phyloP scores from a whole-genome alignment of 2,113 vertebrate genomes.

The Herpetotheres cachinnans region DNA sequence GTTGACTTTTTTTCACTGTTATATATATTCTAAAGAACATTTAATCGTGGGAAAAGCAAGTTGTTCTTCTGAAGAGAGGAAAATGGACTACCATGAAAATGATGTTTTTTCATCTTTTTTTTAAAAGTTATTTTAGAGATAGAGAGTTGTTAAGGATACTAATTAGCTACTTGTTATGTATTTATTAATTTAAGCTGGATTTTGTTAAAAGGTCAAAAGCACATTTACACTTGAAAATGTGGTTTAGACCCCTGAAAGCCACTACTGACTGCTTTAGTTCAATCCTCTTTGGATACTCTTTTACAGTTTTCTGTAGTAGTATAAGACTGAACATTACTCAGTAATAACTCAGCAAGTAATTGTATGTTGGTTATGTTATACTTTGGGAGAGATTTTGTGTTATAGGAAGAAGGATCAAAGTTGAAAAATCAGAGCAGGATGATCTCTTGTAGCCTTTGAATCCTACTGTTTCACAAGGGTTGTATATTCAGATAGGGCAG shows the following conservation, averaged over 20 bases:
- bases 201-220: neutral
- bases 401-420: neutral
- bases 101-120: neutral
- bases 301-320: neutral
- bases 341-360: neutral
- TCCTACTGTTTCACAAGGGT: slow-evolving; percentile 59
- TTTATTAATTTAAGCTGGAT: neutral
- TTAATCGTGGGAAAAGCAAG: neutral
- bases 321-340: neutral
- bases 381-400: neutral
- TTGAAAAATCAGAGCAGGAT: slow-evolving; percentile 20
- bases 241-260: neutral
- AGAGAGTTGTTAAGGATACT: neutral
- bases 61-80: neutral
- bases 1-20: neutral
- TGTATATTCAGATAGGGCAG: slow-evolving; percentile 64
- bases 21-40: neutral
- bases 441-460: slow-evolving; percentile 39
- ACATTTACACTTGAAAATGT: neutral
- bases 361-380: neutral
- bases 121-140: neutral
- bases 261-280: neutral
- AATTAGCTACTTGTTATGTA: neutral
- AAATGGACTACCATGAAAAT: neutral
- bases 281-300: neutral